phyloP scores from a whole-genome alignment of 2,888 invertebrate genomes.

The Chrysomela aeneicollis region DNA sequence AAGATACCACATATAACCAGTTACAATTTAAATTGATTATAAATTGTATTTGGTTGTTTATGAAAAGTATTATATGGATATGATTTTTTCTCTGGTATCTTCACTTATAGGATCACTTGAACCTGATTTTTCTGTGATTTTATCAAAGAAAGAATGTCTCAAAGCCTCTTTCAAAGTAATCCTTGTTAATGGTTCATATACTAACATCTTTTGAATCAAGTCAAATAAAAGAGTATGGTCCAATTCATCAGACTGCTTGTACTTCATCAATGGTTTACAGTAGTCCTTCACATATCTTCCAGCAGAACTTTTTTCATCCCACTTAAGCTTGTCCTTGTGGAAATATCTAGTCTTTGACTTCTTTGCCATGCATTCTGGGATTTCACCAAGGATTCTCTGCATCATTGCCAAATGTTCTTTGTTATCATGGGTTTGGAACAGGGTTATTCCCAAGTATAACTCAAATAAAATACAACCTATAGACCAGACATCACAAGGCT shows the following conservation, averaged over 20 bases:
- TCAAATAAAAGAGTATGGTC: slow-evolving; percentile 95
- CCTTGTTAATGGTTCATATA: slow-evolving; percentile 93
- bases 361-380: slow-evolving; percentile 90
- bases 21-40: neutral
- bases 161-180: slow-evolving; percentile 89
- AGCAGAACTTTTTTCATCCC: slow-evolving; percentile 96
- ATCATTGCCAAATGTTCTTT: slow-evolving; percentile 99
- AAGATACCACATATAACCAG: neutral
- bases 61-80: slow-evolving; percentile 13
- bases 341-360: slow-evolving; percentile 98
- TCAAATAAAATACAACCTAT: slow-evolving; percentile 99
- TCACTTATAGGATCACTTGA: slow-evolving; percentile 68
- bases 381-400: slow-evolving; percentile 96
- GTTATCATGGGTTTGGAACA: slow-evolving; percentile 99
- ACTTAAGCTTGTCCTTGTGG: slow-evolving; percentile 95
- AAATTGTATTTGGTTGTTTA: too few species aligned
- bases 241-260: slow-evolving; percentile 84
- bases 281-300: slow-evolving; percentile 98
- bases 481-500: slow-evolving; percentile 99
- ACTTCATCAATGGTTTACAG: slow-evolving; percentile 94
- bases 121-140: slow-evolving; percentile 76
- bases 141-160: slow-evolving; percentile 91
- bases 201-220: slow-evolving; percentile 93
- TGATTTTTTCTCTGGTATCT: slow-evolving; percentile 47
- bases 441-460: slow-evolving; percentile 95